Conservation (phyloP, 2,113 vertebrate genomes). For the Poeciliopsis retropinna region DNA sequence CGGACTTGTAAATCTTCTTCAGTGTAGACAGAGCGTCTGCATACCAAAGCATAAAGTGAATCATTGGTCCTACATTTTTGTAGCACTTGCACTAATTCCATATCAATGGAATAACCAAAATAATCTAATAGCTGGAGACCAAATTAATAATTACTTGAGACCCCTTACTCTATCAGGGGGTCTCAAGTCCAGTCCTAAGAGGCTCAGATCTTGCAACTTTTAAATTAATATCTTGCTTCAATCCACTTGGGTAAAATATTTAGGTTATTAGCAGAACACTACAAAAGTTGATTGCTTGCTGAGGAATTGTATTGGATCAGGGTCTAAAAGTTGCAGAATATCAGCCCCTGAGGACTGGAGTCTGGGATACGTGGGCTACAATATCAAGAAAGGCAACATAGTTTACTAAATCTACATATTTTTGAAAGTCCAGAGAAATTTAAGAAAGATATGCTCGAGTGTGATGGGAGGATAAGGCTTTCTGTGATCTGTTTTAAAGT, state of each 20-base stretch:
- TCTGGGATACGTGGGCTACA: too few species aligned
- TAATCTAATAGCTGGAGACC: neutral
- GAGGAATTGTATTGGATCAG: too few species aligned
- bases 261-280: neutral
- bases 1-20: neutral
- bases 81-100: neutral
- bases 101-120: neutral
- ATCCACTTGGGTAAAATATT: neutral
- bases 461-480: neutral
- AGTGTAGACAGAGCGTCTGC: neutral
- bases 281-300: neutral
- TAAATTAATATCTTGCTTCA: neutral
- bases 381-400: neutral
- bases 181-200: neutral
- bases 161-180: too few species aligned
- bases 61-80: too few species aligned
- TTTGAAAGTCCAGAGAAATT: too few species aligned
- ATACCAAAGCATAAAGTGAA: neutral
- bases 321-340: too few species aligned
- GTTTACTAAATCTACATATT: neutral
- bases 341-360: too few species aligned
- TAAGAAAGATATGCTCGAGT: neutral
- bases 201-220: neutral
- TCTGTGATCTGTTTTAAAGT: too few species aligned
- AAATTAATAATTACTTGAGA: neutral